Conservation (phyloP, 2,888 invertebrate genomes). For the Hedychridium roseum region DNA sequence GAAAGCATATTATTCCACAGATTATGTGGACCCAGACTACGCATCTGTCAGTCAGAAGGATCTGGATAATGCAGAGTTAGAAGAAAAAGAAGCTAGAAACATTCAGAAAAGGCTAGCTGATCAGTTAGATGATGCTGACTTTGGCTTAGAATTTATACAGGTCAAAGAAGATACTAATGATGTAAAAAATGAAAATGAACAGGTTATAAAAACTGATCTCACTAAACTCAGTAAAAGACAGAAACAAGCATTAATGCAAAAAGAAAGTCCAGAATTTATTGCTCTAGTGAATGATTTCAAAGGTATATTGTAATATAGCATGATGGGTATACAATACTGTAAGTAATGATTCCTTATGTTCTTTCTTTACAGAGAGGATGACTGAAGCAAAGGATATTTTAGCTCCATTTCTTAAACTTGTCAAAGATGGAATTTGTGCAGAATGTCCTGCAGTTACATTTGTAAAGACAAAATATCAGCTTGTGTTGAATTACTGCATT, state of each 20-base stretch:
- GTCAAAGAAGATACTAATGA: slow-evolving; percentile 47
- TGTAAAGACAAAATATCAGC: slow-evolving; percentile 74
- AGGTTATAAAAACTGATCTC: slow-evolving; percentile 78
- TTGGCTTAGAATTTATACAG: slow-evolving; percentile 68
- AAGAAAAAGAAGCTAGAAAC: slow-evolving; percentile 84
- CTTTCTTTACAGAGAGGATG: slow-evolving; percentile 62
- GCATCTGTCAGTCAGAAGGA: slow-evolving; percentile 70
- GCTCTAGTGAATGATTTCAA: slow-evolving; percentile 82
- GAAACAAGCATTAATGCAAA: slow-evolving; percentile 78
- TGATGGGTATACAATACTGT: slow-evolving; percentile 6
- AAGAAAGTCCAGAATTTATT: slow-evolving; percentile 88
- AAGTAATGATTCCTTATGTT: slow-evolving; percentile 5
- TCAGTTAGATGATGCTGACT: slow-evolving; percentile 82
- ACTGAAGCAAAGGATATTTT: slow-evolving; percentile 73
- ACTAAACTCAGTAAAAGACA: slow-evolving; percentile 79
- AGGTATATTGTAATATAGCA: slow-evolving; percentile 62
- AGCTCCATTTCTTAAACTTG: slow-evolving; percentile 73
- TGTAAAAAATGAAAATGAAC: slow-evolving; percentile 63
- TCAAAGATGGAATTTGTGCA: slow-evolving; percentile 71
- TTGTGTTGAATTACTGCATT: slow-evolving; percentile 81
- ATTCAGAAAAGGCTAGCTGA: slow-evolving; percentile 81
- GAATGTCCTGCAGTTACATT: slow-evolving; percentile 74
- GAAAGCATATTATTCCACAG: slow-evolving; percentile 82
- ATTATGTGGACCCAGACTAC: slow-evolving; percentile 89
- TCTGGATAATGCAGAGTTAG: slow-evolving; percentile 78